Base-by-base conservation (phyloP, 2,888 invertebrate species). In the Trichopria drosophilae region DNA sequence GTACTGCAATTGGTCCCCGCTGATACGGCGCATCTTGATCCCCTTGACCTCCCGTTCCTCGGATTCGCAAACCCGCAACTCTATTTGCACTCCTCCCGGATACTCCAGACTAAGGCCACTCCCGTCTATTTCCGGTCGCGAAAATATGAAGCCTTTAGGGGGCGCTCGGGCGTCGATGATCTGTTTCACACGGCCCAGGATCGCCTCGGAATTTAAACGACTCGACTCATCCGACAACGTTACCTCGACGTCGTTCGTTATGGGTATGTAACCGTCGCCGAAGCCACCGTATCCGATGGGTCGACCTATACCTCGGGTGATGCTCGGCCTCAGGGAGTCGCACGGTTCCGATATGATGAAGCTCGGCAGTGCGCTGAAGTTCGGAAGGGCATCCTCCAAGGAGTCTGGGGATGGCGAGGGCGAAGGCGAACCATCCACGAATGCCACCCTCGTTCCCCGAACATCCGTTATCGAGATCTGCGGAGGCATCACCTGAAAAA, bases 401-500 rank as follows among this genome's bases (percentile, higher is more conserved):
- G 74, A 75, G 46, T 74, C 75, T 2, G 72, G 70, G 13, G 75
- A 75, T 13, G 75, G 72, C 34, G 75, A 71, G 15, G 87, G 87
- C 0, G 88, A 87, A 0, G 88, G 88, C 2, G 84, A 83, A 45
- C 82, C 79, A 0, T 88, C 88, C 0, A 90, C 86, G 2, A 90
- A 68, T 0, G 90, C 90, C 0, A 90, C 84, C 75, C 90, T 89
- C 5, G 88, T 89, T 1, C 94, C 94, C 44, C 90, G 81, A 43
- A 93, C 93, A 71, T 95, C 94, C 0, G 95, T 95, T 7, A 95
- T 82, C 62, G 92, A 93, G 53, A 95, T 95, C 75, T 93, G 93
- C 0, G 95, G 93, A 31, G 78, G 93, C 0, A 94, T 93, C 32
- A 74, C 69, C 75, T 75, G 59, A 12, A 51, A 31, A 19, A 52